Evolutionary conservation across 64 coral and sea anemone species (phyloP), one percentile per base, ranked within the genome.

Genomic region (Pachyseris speciosa): DNA sequence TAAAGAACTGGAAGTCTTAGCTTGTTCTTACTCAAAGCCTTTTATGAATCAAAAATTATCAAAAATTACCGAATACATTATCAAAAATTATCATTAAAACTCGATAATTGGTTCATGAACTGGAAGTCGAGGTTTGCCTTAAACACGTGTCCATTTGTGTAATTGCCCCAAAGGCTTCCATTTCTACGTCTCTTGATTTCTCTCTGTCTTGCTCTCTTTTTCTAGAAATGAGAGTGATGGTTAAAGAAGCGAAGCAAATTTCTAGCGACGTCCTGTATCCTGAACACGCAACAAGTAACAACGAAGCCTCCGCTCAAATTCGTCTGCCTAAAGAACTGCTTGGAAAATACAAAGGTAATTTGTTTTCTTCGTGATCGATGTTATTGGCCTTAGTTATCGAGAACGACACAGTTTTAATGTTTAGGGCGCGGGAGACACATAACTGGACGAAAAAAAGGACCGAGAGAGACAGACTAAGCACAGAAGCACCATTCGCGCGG

Each of bases 201-300:
- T 61, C 61, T 60, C 36, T 81, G 16, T 61, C 7, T 37, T 22
- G 3, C 10, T 78, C 19, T 78, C 17, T 40, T 73, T 17, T 3
- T 36, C 27, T 58, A 81, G 77, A 61, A 60, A 81, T 81, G 77
- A 81, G 38, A 40, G 77, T 81, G 49, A 81, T 81, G 51, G 51
- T 59, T 13, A 59, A 41, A 63, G 34, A 61, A 4, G 36, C 77
- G 22, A 63, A 25, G 8, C 38, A 25, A 2, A n/a, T 81, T 25
- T 61, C 77, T 20, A 60, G 6, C 10, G 53, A 81, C 26, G 12
- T 81, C 15, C 31, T 24, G 52, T 81, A 61, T 81, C 77, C 77
- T 81, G 51, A 81, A 39, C 30, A 39, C 16, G 22, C 17, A 13
- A 60, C 38, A 81, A 5, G n/a, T 2, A 22, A 36, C 36, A 81